Conservation (phyloP, 2,888 invertebrate genomes). For the Zaprionus obscuricornis region DNA sequence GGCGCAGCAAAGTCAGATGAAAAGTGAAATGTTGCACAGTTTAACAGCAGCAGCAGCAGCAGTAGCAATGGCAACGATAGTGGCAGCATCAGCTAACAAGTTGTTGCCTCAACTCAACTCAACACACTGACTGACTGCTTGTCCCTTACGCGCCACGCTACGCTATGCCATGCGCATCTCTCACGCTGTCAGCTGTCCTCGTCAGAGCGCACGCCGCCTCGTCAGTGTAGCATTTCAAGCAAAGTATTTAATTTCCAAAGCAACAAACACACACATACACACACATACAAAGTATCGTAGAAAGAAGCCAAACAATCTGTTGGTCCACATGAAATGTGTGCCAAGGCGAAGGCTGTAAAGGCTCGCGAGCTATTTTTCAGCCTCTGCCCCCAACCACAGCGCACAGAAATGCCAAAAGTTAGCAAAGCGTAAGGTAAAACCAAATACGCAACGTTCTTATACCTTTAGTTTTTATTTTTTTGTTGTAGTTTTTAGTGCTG, state of each 20-base stretch:
- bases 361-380: constrained; percentile 22
- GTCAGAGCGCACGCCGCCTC: no score
- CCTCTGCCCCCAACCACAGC: not conserved
- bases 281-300: constrained; percentile 19
- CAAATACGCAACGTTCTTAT: constrained; percentile 26
- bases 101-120: constrained; percentile 54
- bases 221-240: constrained; percentile 69
- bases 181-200: constrained; percentile 40
- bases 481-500: no score
- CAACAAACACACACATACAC: constrained; percentile 34
- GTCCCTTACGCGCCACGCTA: constrained; percentile 5
- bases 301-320: constrained; percentile 42
- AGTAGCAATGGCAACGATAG: not conserved
- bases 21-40: constrained; percentile 63
- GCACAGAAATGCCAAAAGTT: no score
- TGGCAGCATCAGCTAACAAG: constrained; percentile 52
- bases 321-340: constrained; percentile 64
- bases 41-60: constrained; percentile 17
- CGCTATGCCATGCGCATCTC: constrained; percentile 20
- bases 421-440: constrained; percentile 49
- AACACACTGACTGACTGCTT: constrained; percentile 36
- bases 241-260: constrained; percentile 77
- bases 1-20: constrained; percentile 36
- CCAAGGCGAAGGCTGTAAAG: constrained; percentile 78
- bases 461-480: no score